These are phyloP conservation scores for Brevimyrus niger DNA, from an alignment of 2,113 vertebrate species.

Conservation along the genomic window DNA sequence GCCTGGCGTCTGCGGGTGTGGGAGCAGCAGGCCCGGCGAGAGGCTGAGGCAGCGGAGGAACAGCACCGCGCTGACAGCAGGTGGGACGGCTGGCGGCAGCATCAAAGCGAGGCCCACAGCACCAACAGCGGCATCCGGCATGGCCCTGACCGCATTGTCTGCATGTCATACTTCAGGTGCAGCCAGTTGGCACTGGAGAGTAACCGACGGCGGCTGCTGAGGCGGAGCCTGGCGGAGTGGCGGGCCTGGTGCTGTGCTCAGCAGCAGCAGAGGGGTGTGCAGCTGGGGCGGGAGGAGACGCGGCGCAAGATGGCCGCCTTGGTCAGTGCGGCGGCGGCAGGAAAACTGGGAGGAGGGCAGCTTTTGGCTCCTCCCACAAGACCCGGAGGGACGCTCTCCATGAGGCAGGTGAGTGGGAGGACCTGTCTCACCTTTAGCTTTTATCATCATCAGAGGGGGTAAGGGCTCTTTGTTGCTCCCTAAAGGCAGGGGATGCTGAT, in stretches of 20 bases:
- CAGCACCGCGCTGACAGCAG: conserved; percentile 74
- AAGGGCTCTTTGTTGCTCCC: neutral
- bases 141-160: conserved; percentile 5
- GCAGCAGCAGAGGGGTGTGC: conserved; percentile 55
- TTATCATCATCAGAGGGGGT: neutral
- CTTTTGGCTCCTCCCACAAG: conserved; percentile 15
- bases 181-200: conserved; percentile 64
- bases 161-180: conserved; percentile 55
- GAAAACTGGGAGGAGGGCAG: conserved; percentile 42
- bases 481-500: neutral
- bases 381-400: neutral
- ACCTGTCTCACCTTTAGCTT: neutral
- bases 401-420: conserved; percentile 41
- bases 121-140: conserved; percentile 14
- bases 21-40: conserved; percentile 57
- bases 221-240: conserved; percentile 69
- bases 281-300: conserved; percentile 66
- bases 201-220: conserved; percentile 64
- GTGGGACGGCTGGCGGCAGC: conserved; percentile 43
- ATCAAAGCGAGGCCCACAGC: neutral
- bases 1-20: conserved; percentile 75
- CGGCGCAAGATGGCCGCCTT: conserved; percentile 75
- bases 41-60: conserved; percentile 59
- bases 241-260: conserved; percentile 63
- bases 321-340: conserved; percentile 59